Conservation (phyloP, 1,140 invertebrate species). For the Ceratina australensis region DNA sequence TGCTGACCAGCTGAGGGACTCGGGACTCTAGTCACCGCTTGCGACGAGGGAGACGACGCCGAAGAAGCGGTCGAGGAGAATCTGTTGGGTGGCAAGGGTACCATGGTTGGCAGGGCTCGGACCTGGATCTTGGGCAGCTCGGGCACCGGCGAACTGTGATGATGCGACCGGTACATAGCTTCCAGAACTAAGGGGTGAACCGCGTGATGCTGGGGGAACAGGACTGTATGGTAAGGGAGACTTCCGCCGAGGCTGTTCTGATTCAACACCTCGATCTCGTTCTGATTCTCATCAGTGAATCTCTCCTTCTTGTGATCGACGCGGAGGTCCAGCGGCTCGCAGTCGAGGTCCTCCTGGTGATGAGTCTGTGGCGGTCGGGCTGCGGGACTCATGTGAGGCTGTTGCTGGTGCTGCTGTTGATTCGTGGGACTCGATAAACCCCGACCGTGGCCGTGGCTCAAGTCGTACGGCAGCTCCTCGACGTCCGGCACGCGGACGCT, state of each 20-base stretch:
- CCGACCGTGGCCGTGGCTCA: conserved; percentile 75
- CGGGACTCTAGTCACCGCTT: conserved; percentile 52
- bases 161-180: conserved; percentile 85
- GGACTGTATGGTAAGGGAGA: conserved; percentile 78
- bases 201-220: conserved; percentile 82
- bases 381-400: conserved; percentile 81
- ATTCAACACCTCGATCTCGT: conserved; percentile 76
- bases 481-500: conserved; percentile 80
- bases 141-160: conserved; percentile 72
- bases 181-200: conserved; percentile 86
- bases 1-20: conserved; percentile 56
- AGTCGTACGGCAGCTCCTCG: conserved; percentile 82
- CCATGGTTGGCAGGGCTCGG: conserved; percentile 75
- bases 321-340: conserved; percentile 88
- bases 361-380: conserved; percentile 73
- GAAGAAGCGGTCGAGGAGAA: conserved; percentile 69
- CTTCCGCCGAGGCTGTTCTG: conserved; percentile 67
- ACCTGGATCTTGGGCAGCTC: conserved; percentile 79
- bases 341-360: conserved; percentile 72
- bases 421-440: conserved; percentile 60
- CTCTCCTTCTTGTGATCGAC: conserved; percentile 88
- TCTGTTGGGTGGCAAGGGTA: conserved; percentile 77
- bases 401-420: conserved; percentile 62
- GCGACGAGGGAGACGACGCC: conserved; percentile 66
- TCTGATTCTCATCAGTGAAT: conserved; percentile 87